Percentiles rank a stretch among this genome's conserved stretches.
These are phyloP conservation scores for Apeltes quadracus DNA, from an alignment of 2,113 vertebrate species.

Conservation along the genomic window DNA sequence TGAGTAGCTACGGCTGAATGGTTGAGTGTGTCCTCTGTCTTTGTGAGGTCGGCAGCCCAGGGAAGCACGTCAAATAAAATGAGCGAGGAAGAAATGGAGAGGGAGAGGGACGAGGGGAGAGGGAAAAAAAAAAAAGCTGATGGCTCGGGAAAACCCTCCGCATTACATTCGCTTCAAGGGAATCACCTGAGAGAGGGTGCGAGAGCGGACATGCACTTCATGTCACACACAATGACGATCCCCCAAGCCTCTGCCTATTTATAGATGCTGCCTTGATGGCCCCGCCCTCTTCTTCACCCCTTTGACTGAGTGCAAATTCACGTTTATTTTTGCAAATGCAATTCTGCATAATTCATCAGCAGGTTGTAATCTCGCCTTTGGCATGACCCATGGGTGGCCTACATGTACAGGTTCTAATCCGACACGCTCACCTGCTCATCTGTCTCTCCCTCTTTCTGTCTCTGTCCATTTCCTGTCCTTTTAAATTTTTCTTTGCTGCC, in stretches of 20 bases:
- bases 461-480: neutral
- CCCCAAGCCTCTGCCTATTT: slow-evolving; percentile 5
- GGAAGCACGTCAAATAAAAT: slow-evolving; percentile 63
- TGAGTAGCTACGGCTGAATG: slow-evolving; percentile 63
- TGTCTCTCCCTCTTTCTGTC: neutral
- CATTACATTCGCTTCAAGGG: slow-evolving; percentile 59
- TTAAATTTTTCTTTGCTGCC: neutral
- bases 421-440: neutral
- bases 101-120: neutral
- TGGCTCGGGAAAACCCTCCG: slow-evolving; percentile 52
- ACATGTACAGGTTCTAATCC: slow-evolving; percentile 21
- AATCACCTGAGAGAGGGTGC: slow-evolving; percentile 49
- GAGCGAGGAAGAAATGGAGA: slow-evolving; percentile 35
- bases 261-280: neutral
- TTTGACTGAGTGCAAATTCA: neutral
- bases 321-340: slow-evolving; percentile 20
- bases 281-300: neutral
- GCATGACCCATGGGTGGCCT: slow-evolving; percentile 20
- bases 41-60: slow-evolving; percentile 69
- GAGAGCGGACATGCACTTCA: neutral
- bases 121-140: slow-evolving; percentile 26
- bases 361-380: slow-evolving; percentile 3
- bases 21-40: slow-evolving; percentile 65
- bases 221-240: slow-evolving; percentile 4
- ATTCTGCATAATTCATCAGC: slow-evolving; percentile 32